These are phyloP conservation scores for Caretta caretta DNA, from an alignment of 2,113 vertebrate genomes.

Conservation along the genomic window DNA sequence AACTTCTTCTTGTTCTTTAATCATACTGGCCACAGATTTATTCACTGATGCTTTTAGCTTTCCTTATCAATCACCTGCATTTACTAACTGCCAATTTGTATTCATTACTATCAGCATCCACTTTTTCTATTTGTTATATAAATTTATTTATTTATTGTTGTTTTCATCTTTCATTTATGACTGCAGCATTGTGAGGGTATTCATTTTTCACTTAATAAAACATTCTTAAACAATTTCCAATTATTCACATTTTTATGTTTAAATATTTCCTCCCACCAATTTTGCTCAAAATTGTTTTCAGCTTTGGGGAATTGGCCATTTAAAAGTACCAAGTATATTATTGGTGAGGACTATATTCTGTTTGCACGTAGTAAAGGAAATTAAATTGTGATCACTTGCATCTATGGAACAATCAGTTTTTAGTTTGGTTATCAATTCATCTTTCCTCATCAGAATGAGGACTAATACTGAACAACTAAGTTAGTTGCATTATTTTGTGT, in stretches of 20 bases:
- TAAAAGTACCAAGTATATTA: background rate
- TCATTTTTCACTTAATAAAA: background rate
- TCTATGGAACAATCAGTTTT: slow-evolving; percentile 26
- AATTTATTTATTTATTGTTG: background rate
- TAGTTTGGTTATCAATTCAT: background rate
- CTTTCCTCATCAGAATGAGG: background rate
- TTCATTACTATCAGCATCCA: background rate
- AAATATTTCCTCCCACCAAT: background rate
- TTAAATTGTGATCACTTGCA: background rate
- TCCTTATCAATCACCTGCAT: background rate
- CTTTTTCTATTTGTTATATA: background rate
- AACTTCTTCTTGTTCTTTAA: background rate
- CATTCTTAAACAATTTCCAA: background rate
- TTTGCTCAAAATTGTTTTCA: background rate
- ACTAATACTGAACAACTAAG: background rate
- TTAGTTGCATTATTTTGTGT: slow-evolving; percentile 13
- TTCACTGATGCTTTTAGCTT: background rate
- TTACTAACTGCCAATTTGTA: background rate
- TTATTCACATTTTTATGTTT: background rate
- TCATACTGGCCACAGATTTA: background rate
- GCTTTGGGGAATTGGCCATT: background rate
- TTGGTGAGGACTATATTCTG: background rate
- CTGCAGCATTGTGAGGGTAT: background rate
- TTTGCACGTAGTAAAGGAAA: background rate
- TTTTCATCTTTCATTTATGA: background rate